These are phyloP conservation scores for Tetramorium bicarinatum DNA, from an alignment of 2,888 invertebrate species.

Conservation along the genomic window DNA sequence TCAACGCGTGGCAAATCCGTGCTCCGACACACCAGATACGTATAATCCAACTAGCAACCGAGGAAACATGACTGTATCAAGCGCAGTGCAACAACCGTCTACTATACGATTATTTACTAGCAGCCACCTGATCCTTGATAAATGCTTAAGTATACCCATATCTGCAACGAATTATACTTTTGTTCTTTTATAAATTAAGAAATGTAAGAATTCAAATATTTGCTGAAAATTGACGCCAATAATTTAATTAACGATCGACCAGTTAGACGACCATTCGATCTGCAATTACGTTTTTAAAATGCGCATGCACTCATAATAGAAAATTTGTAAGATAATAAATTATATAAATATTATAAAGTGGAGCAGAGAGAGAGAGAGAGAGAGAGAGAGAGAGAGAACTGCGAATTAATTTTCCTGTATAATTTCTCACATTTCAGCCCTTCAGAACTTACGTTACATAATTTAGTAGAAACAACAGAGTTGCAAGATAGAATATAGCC, in stretches of 20 bases:
- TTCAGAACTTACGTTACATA: slow-evolving; percentile 33
- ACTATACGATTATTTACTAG: slow-evolving; percentile 46
- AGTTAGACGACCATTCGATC: not conserved
- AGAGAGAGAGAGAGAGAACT: not conserved
- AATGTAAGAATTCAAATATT: not conserved
- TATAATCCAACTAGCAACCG: slow-evolving; percentile 55
- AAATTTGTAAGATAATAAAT: not conserved
- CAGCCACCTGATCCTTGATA: slow-evolving; percentile 25
- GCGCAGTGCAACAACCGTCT: slow-evolving; percentile 29
- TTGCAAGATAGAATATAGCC: slow-evolving; percentile 20
- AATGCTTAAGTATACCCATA: slow-evolving; percentile 15
- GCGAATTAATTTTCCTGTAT: slow-evolving; percentile 36
- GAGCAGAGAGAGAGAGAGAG: not conserved
- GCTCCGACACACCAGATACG: slow-evolving; percentile 40
- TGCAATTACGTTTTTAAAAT: not conserved
- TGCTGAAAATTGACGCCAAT: not conserved
- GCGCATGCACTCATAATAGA: not conserved
- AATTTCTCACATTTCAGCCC: slow-evolving; percentile 39
- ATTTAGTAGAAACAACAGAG: slow-evolving; percentile 28
- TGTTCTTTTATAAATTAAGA: not conserved
- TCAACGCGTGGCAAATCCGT: slow-evolving; percentile 57
- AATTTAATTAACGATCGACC: not conserved
- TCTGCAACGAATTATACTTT: not conserved
- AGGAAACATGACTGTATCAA: slow-evolving; percentile 58
- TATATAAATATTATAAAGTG: not conserved